Evolutionary conservation across 1,140 invertebrate species (phyloP).

Genomic region (Trichoplusia ni): DNA sequence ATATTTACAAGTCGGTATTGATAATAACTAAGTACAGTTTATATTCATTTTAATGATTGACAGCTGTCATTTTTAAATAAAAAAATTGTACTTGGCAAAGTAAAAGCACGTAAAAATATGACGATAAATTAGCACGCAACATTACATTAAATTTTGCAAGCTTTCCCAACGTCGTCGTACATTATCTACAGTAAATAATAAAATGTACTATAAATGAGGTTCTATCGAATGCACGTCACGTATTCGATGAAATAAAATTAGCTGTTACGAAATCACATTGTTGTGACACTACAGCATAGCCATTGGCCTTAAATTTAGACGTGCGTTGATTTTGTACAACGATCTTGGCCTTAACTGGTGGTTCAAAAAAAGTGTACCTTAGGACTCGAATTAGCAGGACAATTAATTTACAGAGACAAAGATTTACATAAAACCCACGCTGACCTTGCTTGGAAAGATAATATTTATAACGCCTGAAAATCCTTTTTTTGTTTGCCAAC

Average conservation of each 20-base stretch:
- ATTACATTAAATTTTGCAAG: constrained; percentile 18
- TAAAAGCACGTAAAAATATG: no score
- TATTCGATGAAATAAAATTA: constrained; percentile 36
- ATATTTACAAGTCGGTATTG: no score
- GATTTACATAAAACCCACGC: no score
- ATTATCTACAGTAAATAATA: constrained; percentile 22
- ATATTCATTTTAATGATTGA: no score
- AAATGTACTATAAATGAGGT: constrained; percentile 14
- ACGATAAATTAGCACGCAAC: constrained; percentile 19
- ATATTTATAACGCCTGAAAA: no score
- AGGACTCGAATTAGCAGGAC: not conserved
- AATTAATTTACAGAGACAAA: constrained; percentile 13
- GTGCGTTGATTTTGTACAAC: constrained; percentile 35
- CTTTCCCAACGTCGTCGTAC: constrained; percentile 9
- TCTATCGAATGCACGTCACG: constrained; percentile 32
- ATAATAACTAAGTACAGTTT: no score
- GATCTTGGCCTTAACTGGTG: not conserved
- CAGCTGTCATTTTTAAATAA: no score
- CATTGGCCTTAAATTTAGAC: constrained; percentile 43
- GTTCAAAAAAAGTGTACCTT: not conserved
- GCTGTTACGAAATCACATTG: constrained; percentile 43
- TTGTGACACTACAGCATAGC: constrained; percentile 38
- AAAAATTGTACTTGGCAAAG: no score
- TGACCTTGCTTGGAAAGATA: no score
- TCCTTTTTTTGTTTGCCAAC: not conserved